phyloP scores from a whole-genome alignment of 2,888 invertebrate genomes.

The Suillia variegata region DNA sequence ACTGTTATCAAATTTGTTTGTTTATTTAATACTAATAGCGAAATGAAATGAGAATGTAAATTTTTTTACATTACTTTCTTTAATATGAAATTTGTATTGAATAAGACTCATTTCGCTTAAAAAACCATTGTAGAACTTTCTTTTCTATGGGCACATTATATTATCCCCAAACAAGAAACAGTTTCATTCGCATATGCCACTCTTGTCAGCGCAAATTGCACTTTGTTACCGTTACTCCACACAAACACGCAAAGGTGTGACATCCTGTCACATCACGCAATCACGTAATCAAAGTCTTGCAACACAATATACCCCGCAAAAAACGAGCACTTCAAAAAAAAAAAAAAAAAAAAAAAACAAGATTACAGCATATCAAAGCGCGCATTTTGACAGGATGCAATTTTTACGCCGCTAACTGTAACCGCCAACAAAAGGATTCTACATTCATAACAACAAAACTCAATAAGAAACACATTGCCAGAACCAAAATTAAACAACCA shows the following conservation, averaged over 20 bases:
- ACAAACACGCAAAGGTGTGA: slow-evolving; percentile 9
- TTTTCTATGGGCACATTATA: too few relatives aligned
- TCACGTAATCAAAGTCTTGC: not conserved
- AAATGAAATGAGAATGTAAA: too few relatives aligned
- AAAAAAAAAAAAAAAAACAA: too few relatives aligned
- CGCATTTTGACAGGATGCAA: not conserved
- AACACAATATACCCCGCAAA: not conserved
- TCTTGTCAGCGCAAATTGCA: not conserved
- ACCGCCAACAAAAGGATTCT: slow-evolving; percentile 12
- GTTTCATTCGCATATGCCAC: not conserved
- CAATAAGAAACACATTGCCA: not conserved
- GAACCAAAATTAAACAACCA: slow-evolving; percentile 21
- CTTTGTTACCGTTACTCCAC: not conserved
- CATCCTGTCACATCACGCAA: slow-evolving; percentile 12
- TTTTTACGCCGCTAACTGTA: slow-evolving; percentile 11
- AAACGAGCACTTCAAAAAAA: not conserved
- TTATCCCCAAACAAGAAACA: too few relatives aligned
- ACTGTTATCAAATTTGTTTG: too few relatives aligned
- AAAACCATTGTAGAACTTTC: too few relatives aligned
- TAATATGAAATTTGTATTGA: too few relatives aligned
- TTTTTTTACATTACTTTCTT: too few relatives aligned
- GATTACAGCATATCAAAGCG: too few relatives aligned
- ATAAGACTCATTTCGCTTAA: too few relatives aligned
- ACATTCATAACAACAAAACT: not conserved
- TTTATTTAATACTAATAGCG: too few relatives aligned